phyloP scores from a whole-genome alignment of 2,113 vertebrate genomes.

The Sorex araneus region DNA sequence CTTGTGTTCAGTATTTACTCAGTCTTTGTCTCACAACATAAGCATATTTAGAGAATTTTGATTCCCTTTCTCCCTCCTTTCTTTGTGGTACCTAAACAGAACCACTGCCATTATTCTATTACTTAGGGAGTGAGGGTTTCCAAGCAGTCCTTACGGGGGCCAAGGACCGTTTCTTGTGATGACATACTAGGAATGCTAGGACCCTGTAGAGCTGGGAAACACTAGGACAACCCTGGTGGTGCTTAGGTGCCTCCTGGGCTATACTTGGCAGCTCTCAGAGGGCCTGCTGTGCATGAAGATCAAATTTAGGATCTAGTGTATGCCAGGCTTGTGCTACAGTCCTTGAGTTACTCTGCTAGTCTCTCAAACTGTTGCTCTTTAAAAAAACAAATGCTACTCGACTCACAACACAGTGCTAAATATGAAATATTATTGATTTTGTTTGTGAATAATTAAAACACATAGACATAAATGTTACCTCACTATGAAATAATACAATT shows the following conservation, averaged over 20 bases:
- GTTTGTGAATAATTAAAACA: background rate
- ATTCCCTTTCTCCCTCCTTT: background rate
- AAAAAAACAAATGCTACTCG: background rate
- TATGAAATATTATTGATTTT: background rate
- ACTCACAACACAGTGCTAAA: constrained; percentile 17
- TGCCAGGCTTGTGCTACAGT: too few relatives aligned
- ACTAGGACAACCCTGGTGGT: too few relatives aligned
- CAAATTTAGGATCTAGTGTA: too few relatives aligned
- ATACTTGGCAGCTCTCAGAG: too few relatives aligned
- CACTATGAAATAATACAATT: too few relatives aligned
- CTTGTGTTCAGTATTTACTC: constrained; percentile 29
- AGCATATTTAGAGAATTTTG: background rate
- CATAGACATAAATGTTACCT: background rate
- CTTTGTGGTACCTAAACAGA: background rate
- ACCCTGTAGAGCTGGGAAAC: too few relatives aligned
- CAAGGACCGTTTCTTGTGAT: too few relatives aligned
- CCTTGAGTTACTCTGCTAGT: too few relatives aligned
- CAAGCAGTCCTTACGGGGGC: too few relatives aligned
- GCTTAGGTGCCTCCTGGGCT: too few relatives aligned
- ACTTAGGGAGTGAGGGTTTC: background rate
- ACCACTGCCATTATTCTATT: background rate
- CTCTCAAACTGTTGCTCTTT: background rate
- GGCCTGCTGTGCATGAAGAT: too few relatives aligned
- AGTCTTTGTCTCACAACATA: background rate
- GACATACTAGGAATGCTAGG: too few relatives aligned